Conservation (phyloP, 2,888 invertebrate species). For the Pollenia amentaria region DNA sequence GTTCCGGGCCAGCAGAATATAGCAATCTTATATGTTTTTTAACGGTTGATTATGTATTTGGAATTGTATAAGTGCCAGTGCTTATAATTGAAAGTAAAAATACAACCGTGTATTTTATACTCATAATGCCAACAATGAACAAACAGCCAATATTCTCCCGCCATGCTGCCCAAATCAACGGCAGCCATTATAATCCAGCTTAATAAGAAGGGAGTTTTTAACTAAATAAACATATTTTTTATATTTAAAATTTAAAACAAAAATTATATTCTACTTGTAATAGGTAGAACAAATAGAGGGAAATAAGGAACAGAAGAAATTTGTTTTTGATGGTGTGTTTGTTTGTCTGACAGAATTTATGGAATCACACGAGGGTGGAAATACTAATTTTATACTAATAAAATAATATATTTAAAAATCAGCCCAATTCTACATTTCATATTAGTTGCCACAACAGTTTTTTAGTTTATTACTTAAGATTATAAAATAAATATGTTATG, state of each 20-base stretch:
- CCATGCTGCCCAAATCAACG: neutral
- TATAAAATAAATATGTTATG: no score
- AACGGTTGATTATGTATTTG: no score
- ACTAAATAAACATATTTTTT: conserved; percentile 21
- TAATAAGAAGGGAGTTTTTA: neutral
- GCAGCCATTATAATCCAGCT: neutral
- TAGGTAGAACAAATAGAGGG: neutral
- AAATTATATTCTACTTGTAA: neutral
- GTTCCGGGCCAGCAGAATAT: no score
- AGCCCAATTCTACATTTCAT: neutral
- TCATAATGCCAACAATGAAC: neutral
- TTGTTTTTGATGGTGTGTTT: conserved; percentile 19
- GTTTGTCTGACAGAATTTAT: neutral
- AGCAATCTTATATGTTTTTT: no score
- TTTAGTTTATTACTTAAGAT: no score
- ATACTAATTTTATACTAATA: neutral
- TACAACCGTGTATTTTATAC: neutral
- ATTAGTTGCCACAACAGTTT: neutral
- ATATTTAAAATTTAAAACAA: neutral
- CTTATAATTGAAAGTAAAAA: neutral
- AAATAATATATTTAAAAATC: conserved; percentile 17
- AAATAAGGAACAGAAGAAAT: neutral
- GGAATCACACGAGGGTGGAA: conserved; percentile 13
- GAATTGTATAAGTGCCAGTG: no score
- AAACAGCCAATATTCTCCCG: neutral